Evolutionary conservation across 2,113 vertebrate species (phyloP).

Genomic region (Eclectus roratus): DNA sequence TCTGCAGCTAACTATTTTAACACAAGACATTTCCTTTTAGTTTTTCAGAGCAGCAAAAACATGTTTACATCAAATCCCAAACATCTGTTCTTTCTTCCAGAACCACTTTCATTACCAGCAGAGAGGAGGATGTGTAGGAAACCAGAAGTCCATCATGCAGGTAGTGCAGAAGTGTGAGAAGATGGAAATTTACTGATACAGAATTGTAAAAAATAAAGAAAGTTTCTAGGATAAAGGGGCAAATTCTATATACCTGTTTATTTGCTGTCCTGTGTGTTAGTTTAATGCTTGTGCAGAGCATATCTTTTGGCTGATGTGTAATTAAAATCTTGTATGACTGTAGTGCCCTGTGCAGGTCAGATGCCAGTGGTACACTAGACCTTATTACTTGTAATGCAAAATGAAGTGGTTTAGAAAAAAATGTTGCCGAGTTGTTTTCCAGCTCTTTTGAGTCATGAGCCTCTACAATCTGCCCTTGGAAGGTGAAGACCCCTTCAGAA

Average conservation of each 20-base stretch:
- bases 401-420: background rate
- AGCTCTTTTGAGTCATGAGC: background rate
- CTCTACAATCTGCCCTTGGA: background rate
- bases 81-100: slow-evolving; percentile 5
- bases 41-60: background rate
- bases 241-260: background rate
- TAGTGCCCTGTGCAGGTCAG: background rate
- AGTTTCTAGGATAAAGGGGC: background rate
- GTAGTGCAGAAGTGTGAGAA: background rate
- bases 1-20: background rate
- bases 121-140: background rate
- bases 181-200: background rate
- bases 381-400: background rate
- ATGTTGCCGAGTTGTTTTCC: background rate
- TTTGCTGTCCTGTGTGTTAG: background rate
- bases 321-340: background rate
- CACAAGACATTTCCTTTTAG: background rate
- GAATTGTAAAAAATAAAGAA: background rate
- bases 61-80: background rate
- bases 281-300: background rate
- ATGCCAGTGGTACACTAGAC: background rate
- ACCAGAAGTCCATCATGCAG: background rate
- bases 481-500: background rate
- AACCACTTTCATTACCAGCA: background rate
- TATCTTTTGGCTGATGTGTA: background rate